Evolutionary conservation across 2,888 invertebrate genomes (phyloP).

Genomic region (Drosophila nr. medialis): DNA sequence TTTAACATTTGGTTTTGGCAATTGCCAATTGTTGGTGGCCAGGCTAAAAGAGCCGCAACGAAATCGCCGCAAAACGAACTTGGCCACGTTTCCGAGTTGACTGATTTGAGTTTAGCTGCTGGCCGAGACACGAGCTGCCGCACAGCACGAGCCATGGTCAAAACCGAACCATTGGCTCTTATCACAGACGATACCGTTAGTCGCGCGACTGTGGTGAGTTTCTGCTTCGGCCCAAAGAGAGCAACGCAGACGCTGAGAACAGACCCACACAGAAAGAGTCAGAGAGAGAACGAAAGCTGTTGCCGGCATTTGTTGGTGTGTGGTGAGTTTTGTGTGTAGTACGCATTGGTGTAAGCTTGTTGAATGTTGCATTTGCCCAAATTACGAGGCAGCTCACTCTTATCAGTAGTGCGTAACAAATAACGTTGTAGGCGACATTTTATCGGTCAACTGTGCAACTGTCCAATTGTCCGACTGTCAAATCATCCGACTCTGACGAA

Average conservation of each 20-base stretch:
- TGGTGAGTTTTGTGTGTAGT: slow-evolving; percentile 58
- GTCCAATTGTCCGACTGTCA: slow-evolving; percentile 3
- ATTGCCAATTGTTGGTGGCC: slow-evolving; percentile 59
- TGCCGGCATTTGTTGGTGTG: slow-evolving; percentile 74
- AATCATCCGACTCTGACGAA: slow-evolving; percentile 18
- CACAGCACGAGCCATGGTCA: slow-evolving; percentile 25
- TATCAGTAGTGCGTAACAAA: slow-evolving; percentile 63
- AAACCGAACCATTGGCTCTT: slow-evolving; percentile 38
- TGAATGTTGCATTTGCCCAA: slow-evolving; percentile 41
- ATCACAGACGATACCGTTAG: slow-evolving; percentile 49
- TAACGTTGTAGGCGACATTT: slow-evolving; percentile 15
- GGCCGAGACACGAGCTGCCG: slow-evolving; percentile 55
- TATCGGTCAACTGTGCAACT: slow-evolving; percentile 23
- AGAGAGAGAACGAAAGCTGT: slow-evolving; percentile 9
- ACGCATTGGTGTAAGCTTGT: slow-evolving; percentile 69
- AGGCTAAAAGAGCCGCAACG: slow-evolving; percentile 65
- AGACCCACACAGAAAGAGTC: slow-evolving; percentile 4
- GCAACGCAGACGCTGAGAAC: slow-evolving; percentile 51
- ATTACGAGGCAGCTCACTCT: slow-evolving; percentile 26
- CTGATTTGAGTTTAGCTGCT: slow-evolving; percentile 77
- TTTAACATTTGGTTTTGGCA: slow-evolving; percentile 32
- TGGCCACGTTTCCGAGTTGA: slow-evolving; percentile 84
- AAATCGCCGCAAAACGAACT: slow-evolving; percentile 78
- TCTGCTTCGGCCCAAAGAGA: slow-evolving; percentile 32
- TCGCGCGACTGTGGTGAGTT: slow-evolving; percentile 48